A percentile compares a stretch with the other conserved stretches of the same genome.
Evolutionary conservation across 2,888 invertebrate species (phyloP).

Genomic region (Drosophila anomalata): DNA sequence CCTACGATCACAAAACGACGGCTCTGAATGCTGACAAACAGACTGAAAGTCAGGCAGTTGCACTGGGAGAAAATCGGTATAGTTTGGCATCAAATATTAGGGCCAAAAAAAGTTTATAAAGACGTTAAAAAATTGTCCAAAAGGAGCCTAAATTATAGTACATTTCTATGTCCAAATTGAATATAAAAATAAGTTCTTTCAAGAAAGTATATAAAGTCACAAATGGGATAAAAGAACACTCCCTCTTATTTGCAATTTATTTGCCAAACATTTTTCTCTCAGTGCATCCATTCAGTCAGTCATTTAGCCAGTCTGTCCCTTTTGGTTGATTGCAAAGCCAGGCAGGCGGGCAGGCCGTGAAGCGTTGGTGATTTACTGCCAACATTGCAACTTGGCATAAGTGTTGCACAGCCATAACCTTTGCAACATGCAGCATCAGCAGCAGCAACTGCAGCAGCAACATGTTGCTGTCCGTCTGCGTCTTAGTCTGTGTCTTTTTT

Average conservation of each 20-base stretch:
- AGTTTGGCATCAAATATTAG: too few relatives aligned
- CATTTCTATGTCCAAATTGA: too few relatives aligned
- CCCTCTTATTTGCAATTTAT: too few relatives aligned
- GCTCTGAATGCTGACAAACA: constrained; percentile 65
- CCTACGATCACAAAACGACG: constrained; percentile 43
- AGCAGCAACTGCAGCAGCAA: constrained; percentile 39
- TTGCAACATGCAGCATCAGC: constrained; percentile 70
- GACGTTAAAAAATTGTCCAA: too few relatives aligned
- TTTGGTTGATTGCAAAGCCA: constrained; percentile 47
- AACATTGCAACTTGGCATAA: constrained; percentile 81
- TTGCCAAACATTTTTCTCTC: constrained; percentile 1
- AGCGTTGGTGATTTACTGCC: constrained; percentile 78
- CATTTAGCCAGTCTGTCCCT: constrained; percentile 41
- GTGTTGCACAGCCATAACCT: constrained; percentile 82
- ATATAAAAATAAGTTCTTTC: too few relatives aligned
- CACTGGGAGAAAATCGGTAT: constrained; percentile 16
- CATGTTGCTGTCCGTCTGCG: constrained; percentile 63
- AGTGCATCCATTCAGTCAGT: constrained; percentile 38
- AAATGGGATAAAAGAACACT: too few relatives aligned
- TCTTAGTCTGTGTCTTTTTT: constrained; percentile 19
- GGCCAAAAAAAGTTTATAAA: too few relatives aligned
- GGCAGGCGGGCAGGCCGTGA: constrained; percentile 44
- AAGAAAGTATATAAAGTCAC: too few relatives aligned
- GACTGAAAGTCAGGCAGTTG: constrained; percentile 42
- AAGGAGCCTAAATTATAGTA: too few relatives aligned